Evolutionary conservation across 2,797 vertebrate genomes (phyloP), one percentile per base, ranked within the genome.

Genomic region (Sphaeramia orbicularis): DNA sequence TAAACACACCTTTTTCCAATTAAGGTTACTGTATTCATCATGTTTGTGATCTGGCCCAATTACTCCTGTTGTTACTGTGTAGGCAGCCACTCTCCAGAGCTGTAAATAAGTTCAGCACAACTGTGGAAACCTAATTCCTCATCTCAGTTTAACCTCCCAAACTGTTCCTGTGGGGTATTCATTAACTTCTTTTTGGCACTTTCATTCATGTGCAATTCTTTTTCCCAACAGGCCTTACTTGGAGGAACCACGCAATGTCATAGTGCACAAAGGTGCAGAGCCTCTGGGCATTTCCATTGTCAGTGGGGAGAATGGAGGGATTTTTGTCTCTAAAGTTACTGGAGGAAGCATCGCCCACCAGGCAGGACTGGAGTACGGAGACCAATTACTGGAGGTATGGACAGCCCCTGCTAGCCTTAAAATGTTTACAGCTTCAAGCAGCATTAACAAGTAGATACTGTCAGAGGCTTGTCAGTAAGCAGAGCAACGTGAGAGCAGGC

Each of bases 311-410:
- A 99, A 97, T 4, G 97, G 97, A 7, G 97, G 98, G 1, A 96
- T 99, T 92, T 99, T 99, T 57, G 98, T 99, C 47, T 99, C 98
- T 47, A 99, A 99, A 92, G 98, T 99, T 70, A 99, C 97, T 0
- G 89, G 91, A 49, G 97, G 97, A 35, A 99, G 98, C 92, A 99
- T 99, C 38, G 97, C 98, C 41, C 96, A 99, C 88, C 97, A 99
- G 87, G 98, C 98, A 2, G 97, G 97, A 47, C 91, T 99, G 63
- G 97, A 98, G 84, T 99, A 98, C 7, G 98, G 98, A 53, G 98
- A 99, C 91, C 98, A 99, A 89, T 92, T 99, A 68, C 93, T 99
- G 50, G 98, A 99, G 97, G 98, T 99, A 92, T 40, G 72, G 72
- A 44, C 58, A 47, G 10, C 82, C 80, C 32, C 9, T 42, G 35